Conservation (phyloP, 2,888 invertebrate species). For the Aphidius colemani region DNA sequence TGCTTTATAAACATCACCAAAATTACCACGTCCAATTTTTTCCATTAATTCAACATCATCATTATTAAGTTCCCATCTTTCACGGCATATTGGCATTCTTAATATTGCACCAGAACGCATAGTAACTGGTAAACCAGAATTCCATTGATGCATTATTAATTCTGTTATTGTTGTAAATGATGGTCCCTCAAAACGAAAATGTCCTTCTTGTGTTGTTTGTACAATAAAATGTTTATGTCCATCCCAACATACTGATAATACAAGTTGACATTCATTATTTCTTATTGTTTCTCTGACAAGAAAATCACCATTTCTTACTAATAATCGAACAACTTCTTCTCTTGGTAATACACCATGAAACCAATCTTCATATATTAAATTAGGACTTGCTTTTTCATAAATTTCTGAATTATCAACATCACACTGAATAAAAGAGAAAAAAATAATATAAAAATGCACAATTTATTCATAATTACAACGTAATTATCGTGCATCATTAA, state of each 20-base stretch:
- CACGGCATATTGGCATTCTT: constrained; percentile 81
- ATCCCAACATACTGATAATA: constrained; percentile 93
- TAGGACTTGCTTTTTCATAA: constrained; percentile 64
- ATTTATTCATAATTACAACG: too few relatives aligned
- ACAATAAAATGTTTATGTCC: constrained; percentile 97
- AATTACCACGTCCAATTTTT: constrained; percentile 95
- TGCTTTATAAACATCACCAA: constrained; percentile 96
- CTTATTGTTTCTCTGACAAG: constrained; percentile 90
- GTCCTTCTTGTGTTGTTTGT: constrained; percentile 91
- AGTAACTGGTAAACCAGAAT: constrained; percentile 86
- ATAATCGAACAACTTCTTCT: constrained; percentile 90
- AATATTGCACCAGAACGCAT: constrained; percentile 90
- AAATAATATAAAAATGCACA: too few relatives aligned
- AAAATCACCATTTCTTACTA: constrained; percentile 93
- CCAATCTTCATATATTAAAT: constrained; percentile 91
- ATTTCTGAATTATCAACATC: constrained; percentile 47
- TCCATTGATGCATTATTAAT: constrained; percentile 85
- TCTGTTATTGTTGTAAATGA: constrained; percentile 92
- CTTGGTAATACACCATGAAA: constrained; percentile 95
- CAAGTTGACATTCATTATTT: constrained; percentile 90
- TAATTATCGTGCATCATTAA: too few relatives aligned
- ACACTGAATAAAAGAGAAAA: constrained; percentile 39
- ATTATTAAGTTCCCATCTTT: constrained; percentile 95
- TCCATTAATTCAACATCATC: constrained; percentile 90
- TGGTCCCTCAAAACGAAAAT: constrained; percentile 92